Percentiles rank a stretch among this genome's conserved stretches.
These are phyloP conservation scores for Lepetodrilus schrolli DNA, from an alignment of 2,888 invertebrate species.

Conservation along the genomic window DNA sequence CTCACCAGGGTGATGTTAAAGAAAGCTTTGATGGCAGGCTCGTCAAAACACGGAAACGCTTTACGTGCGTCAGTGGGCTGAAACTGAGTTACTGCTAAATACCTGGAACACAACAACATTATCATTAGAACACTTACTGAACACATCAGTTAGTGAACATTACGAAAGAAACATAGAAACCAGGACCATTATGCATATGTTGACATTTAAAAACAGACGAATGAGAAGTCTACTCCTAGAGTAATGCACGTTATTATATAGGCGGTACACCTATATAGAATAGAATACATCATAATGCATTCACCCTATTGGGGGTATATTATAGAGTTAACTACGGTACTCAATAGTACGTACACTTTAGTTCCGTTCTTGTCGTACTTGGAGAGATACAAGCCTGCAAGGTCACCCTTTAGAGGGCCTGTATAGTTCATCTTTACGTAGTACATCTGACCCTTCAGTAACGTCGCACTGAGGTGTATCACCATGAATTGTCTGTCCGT, in stretches of 20 bases:
- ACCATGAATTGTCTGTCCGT: conserved; percentile 73
- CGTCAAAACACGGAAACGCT: conserved; percentile 96
- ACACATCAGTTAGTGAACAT: too few relatives aligned
- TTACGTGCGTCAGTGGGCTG: conserved; percentile 93
- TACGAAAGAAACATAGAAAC: too few relatives aligned
- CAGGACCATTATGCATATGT: too few relatives aligned
- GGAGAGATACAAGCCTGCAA: conserved; percentile 60
- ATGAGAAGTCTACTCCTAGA: too few relatives aligned
- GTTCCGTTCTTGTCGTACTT: conserved; percentile 51
- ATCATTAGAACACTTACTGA: neutral
- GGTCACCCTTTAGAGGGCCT: conserved; percentile 80
- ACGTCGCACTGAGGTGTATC: conserved; percentile 79
- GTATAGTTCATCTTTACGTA: conserved; percentile 82
- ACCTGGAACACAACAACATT: conserved; percentile 40
- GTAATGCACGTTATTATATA: too few relatives aligned
- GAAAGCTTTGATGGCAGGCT: conserved; percentile 88
- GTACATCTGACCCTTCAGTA: conserved; percentile 78
- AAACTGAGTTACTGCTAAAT: conserved; percentile 87
- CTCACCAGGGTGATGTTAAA: conserved; percentile 85
- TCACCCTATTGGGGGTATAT: too few relatives aligned
- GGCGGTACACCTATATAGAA: too few relatives aligned
- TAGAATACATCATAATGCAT: too few relatives aligned
- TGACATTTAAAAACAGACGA: too few relatives aligned
- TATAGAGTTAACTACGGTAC: too few relatives aligned
- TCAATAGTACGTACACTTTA: conserved; percentile 51